Percentiles rank a stretch among this genome's conserved stretches.
Conservation (phyloP, 2,888 invertebrate species). For the Cheilosia urbana region DNA sequence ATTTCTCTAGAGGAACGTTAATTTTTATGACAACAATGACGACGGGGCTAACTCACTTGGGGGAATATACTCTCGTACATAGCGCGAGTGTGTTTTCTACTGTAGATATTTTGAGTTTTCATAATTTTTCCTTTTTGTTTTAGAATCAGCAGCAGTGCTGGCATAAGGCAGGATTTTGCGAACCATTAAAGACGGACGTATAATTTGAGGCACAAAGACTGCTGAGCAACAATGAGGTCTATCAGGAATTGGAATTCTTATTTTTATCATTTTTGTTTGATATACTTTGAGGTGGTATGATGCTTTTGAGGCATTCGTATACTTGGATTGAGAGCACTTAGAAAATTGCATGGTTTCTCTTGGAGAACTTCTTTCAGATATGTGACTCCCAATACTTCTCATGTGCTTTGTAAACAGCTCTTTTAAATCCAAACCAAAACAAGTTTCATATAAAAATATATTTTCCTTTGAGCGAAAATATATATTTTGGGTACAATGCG, state of each 20-base stretch:
- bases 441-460: too few relatives aligned
- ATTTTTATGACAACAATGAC: conserved; percentile 74
- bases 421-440: too few relatives aligned
- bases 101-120: conserved; percentile 13
- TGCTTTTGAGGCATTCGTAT: background rate
- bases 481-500: too few relatives aligned
- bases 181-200: conserved; percentile 37
- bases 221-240: conserved; percentile 11
- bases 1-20: conserved; percentile 75
- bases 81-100: background rate
- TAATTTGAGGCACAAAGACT: conserved; percentile 16
- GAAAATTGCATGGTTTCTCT: background rate
- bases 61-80: conserved; percentile 42
- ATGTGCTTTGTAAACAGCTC: too few relatives aligned
- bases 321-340: background rate
- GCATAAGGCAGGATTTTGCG: conserved; percentile 41
- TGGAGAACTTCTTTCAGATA: background rate
- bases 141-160: conserved; percentile 33
- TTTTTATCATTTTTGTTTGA: background rate
- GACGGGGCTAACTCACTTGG: conserved; percentile 65
- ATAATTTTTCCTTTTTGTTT: conserved; percentile 18
- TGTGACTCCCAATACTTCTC: too few relatives aligned
- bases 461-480: too few relatives aligned
- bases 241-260: conserved; percentile 10
- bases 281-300: background rate